These are phyloP conservation scores for Yponomeuta plumbellus DNA, from an alignment of 2,888 invertebrate genomes.

Conservation along the genomic window DNA sequence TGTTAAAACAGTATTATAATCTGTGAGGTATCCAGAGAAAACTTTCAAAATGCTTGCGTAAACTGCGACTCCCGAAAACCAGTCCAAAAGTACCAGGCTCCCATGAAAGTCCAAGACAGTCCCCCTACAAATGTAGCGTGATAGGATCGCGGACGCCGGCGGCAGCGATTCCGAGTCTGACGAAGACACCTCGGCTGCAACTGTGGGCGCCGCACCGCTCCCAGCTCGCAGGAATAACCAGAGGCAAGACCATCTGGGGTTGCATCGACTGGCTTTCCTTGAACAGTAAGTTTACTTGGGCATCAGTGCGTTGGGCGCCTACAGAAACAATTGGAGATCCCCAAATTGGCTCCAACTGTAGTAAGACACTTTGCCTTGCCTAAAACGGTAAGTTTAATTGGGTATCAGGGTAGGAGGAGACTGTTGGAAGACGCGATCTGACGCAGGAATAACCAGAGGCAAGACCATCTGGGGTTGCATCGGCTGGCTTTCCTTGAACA, in stretches of 20 bases:
- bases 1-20: too few relatives aligned
- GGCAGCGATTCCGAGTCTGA: conserved; percentile 87
- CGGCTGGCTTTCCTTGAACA: conserved; percentile 39
- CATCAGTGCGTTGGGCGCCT: too few relatives aligned
- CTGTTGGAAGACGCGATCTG: too few relatives aligned
- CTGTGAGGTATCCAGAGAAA: too few relatives aligned
- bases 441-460: conserved; percentile 58
- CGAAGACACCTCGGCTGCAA: conserved; percentile 76
- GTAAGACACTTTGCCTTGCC: too few relatives aligned
- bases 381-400: too few relatives aligned
- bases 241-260: conserved; percentile 72
- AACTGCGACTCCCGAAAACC: background rate
- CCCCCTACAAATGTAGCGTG: conserved; percentile 10
- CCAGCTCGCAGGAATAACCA: conserved; percentile 54
- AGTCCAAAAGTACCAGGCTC: conserved; percentile 4
- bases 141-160: conserved; percentile 32
- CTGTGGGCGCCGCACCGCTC: conserved; percentile 45
- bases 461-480: conserved; percentile 70
- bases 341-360: too few relatives aligned
- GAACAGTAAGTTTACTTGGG: conserved; percentile 30
- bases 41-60: too few relatives aligned
- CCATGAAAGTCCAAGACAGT: background rate
- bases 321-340: too few relatives aligned
- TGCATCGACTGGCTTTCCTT: conserved; percentile 44
- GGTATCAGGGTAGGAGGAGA: too few relatives aligned